Evolutionary conservation across 2,888 invertebrate species (phyloP), one percentile per base, ranked within the genome.

Genomic region (Platerodrilus igneus): DNA sequence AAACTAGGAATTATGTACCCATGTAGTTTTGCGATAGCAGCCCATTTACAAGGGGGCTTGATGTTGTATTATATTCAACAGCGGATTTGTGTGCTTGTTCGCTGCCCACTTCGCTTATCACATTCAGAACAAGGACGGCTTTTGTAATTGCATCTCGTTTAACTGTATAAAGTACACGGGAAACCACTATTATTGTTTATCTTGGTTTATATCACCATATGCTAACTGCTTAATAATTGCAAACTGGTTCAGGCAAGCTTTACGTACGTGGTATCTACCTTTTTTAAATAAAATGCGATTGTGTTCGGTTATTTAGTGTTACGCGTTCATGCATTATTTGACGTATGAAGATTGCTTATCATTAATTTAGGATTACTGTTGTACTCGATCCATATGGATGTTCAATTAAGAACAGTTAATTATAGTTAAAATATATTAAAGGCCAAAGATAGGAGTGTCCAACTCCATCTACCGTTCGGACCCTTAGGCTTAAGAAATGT

Each of bases 131-230:
- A 52, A 52, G 50, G 57, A 55, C 55, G 53, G 49, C 55, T 56
- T 55, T 55, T 56, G 53, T 57, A 57, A 57, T 55, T 55, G 56
- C 55, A 48, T 55, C 57, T 57, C 53, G 57, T 57, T 58, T 57
- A 57, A 58, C 58, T 56, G 56, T 57, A 54, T 50, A 52, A 53
- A 55, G 51, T 52, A 53, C 57, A 53, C 52, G 50, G 56, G 50
- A 52, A 57, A 55, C 57, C 48, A 54, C 55, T 54, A 52, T 56
- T 56, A 56, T 57, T 57, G 52, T 55, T 56, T 58, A 58, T 58
- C 57, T 55, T 44, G 34, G 48, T 49, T 55, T 55, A 53, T 52
- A 59, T 58, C 57, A 52, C 53, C 56, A 57, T 54, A 53, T 50
- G 50, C 41, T 54, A 52, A 55, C 57, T 57, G 53, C 57, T 58